These are phyloP conservation scores for Dryobota labecula DNA, from an alignment of 2,888 invertebrate species.

Conservation along the genomic window DNA sequence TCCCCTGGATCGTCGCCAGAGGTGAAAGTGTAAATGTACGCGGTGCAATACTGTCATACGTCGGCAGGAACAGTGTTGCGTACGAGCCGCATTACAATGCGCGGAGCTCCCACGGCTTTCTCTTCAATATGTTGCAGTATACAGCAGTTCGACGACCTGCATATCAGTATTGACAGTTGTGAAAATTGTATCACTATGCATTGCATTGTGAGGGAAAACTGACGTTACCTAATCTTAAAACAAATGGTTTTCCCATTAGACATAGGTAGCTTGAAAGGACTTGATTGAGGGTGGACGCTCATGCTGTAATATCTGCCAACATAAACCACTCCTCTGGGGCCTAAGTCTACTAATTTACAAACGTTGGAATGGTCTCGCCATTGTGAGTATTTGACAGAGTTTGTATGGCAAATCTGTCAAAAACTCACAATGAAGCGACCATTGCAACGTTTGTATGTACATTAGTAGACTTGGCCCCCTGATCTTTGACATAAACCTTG, in stretches of 20 bases:
- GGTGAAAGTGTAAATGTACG: conserved; percentile 69
- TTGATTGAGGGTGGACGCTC: not conserved
- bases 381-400: too few relatives aligned
- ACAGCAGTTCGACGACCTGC: conserved; percentile 49
- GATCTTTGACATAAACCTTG: too few relatives aligned
- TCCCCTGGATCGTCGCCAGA: conserved; percentile 50
- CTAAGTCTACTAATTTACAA: too few relatives aligned
- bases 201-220: conserved; percentile 10
- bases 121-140: conserved; percentile 52
- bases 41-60: conserved; percentile 48
- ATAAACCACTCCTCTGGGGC: too few relatives aligned
- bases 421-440: too few relatives aligned
- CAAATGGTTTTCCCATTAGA: not conserved
- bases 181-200: conserved; percentile 33
- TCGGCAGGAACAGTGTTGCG: conserved; percentile 44
- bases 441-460: too few relatives aligned
- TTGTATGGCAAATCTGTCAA: too few relatives aligned
- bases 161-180: conserved; percentile 40
- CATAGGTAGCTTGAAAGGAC: not conserved
- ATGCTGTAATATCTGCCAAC: too few relatives aligned
- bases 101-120: conserved; percentile 72
- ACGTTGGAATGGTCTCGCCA: too few relatives aligned
- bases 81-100: conserved; percentile 56
- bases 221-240: not conserved
- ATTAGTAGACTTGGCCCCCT: too few relatives aligned